Base-by-base conservation (phyloP, 2,797 vertebrate species). In the Falco cherrug region DNA sequence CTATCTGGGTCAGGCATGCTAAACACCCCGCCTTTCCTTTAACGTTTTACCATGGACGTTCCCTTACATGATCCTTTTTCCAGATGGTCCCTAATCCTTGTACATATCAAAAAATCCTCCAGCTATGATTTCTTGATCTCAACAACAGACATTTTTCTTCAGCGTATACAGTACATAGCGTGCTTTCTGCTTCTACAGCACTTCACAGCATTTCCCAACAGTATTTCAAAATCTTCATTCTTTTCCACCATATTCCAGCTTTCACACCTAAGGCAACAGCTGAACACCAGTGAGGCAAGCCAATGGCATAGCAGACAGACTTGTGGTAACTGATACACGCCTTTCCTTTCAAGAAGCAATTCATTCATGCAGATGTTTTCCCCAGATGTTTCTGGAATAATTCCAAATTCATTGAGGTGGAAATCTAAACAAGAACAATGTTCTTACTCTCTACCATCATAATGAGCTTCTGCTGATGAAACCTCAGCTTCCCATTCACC, bases 71-170 rank as follows among this genome's bases (percentile, higher is more conserved):
- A 97, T 96, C 86, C 63, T 81, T 97, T 95, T 92, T 90, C 93
- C 97, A 97, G 93, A 97, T 95, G 94, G 97, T 81, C 68, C 74
- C 78, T 96, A 94, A 97, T 96, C 95, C 93, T 92, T 87, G 17
- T 63, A 82, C n/a, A 69, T 74, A 81, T 41, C 60, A 65, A 74
- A 96, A 97, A 96, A 96, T 96, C 90, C 90, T 93, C 76, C 89
- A 75, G 84, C 87, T 87, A 89, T 70, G 64, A 80, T 95, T 74
- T 94, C 87, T 93, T 88, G 90, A 75, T 90, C 91, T 76, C 84
- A 86, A 51, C 26, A 26, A 74, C 35, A 70, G 60, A n/a, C 77
- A 92, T 76, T 88, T 93, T 81, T 69, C 73, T 64, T 79, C 22
- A 37, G 29, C 33, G 25, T 39, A n/a, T 37, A 54, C 11, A 59